These are phyloP conservation scores for Musca domestica DNA, from an alignment of 1,140 invertebrate species.

Conservation along the genomic window DNA sequence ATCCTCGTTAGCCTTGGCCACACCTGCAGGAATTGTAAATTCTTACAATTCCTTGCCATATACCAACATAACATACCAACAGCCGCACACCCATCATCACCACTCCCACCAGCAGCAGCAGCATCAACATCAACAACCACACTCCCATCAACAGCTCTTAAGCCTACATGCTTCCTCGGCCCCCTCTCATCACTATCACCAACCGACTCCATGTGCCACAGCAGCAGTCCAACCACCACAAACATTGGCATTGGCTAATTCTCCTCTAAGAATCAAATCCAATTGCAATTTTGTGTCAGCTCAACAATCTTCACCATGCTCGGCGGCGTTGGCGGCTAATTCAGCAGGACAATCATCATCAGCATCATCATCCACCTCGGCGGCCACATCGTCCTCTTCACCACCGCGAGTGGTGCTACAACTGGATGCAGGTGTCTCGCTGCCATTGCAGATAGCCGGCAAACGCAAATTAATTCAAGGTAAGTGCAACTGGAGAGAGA, in stretches of 20 bases:
- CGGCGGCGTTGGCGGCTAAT: background rate
- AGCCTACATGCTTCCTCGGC: background rate
- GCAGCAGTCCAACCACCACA: too few species aligned
- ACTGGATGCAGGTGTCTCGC: constrained; percentile 24
- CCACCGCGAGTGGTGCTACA: constrained; percentile 23
- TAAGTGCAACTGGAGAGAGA: too few species aligned
- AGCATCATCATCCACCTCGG: background rate
- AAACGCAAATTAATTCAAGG: constrained; percentile 52
- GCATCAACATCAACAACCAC: background rate
- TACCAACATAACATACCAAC: too few species aligned
- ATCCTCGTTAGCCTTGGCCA: constrained; percentile 30
- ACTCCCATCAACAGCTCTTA: constrained; percentile 33
- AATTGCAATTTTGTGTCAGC: background rate
- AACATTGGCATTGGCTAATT: constrained; percentile 5
- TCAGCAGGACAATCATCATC: background rate
- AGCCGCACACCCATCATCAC: constrained; percentile 10
- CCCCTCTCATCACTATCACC: background rate
- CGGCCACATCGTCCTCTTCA: background rate
- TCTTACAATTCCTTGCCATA: constrained; percentile 18
- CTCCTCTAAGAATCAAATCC: constrained; percentile 15
- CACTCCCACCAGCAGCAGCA: constrained; percentile 27
- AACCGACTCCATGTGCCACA: too few species aligned
- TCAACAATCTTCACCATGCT: background rate
- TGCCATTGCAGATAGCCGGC: constrained; percentile 43
- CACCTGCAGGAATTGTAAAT: constrained; percentile 24